Base-by-base conservation (phyloP, 2,888 invertebrate genomes). In the Drosophila paramelanica region DNA sequence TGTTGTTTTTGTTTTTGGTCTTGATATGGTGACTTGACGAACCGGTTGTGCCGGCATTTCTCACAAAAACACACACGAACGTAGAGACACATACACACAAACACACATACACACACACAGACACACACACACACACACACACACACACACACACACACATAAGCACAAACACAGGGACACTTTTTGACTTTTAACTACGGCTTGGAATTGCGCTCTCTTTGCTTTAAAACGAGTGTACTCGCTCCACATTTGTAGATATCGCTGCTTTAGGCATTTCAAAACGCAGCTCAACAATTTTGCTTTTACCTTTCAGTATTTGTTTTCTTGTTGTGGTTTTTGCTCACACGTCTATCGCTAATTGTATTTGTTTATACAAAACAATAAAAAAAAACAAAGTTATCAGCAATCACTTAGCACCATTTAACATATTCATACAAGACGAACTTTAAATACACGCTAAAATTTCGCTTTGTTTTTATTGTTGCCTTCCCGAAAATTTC, bases 41-140 rank as follows among this genome's bases (percentile, higher is more conserved):
- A 86, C 86, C 89, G 89, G 86, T 86, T 86, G 61, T 89, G 88
- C 89, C 86, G 86, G 88, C 86, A 89, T 86, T 82, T 86, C 68
- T 61, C 60, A 49, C 41, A 50, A 39, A 47, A 46, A 8, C 23
- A 23, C 23, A 23, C 23, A 23, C 23, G 23, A 23, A 23, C 23
- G 23, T 3, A 23, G 23, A 23, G 23, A 23, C 23, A 23, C 23
- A 23, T 23, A 23, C 23, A 23, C 2, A 23, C 23, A 23, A 23
- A 23, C 23, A 52, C 11, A 71, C 42, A 60, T n/a, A 53, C 52
- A 67, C 56, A 59, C 17, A 17, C 17, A 17, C 17, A 46, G 14
- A 42, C 47, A 62, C 55, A 65, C 23, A 55, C 49, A 71, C 42
- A 60, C n/a, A 53, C 23, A 53, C 52, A 67, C 56, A 59, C 17